These are phyloP conservation scores for Conops quadrifasciatus DNA, from an alignment of 2,888 invertebrate species.

Conservation along the genomic window DNA sequence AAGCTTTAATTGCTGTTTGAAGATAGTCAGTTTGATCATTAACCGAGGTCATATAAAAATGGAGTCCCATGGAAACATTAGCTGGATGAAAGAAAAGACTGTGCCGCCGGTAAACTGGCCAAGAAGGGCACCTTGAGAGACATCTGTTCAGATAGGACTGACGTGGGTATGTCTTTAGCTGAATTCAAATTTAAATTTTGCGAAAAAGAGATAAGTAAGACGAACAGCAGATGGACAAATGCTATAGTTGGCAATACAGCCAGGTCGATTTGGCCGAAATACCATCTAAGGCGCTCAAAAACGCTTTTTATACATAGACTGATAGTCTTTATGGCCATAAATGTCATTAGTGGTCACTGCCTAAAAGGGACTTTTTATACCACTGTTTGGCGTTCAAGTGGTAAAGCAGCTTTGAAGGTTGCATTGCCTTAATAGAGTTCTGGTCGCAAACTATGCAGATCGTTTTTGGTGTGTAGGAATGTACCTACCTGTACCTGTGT, in stretches of 20 bases:
- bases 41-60: too few relatives aligned
- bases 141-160: neutral
- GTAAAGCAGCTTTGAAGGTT: too few relatives aligned
- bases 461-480: too few relatives aligned
- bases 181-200: neutral
- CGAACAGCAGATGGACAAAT: neutral
- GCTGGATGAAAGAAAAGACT: too few relatives aligned
- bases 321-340: neutral
- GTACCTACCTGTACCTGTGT: too few relatives aligned
- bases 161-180: neutral
- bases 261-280: neutral
- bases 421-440: too few relatives aligned
- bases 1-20: too few relatives aligned
- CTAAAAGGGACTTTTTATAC: conserved; percentile 29
- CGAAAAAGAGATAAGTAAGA: neutral
- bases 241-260: neutral
- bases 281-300: too few relatives aligned
- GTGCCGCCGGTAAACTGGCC: neutral
- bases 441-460: too few relatives aligned
- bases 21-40: too few relatives aligned
- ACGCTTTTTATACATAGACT: too few relatives aligned
- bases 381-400: conserved; percentile 26
- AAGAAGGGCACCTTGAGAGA: neutral
- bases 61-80: too few relatives aligned
- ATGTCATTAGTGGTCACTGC: conserved; percentile 15